These are phyloP conservation scores for Andrena bucephala DNA, from an alignment of 2,888 invertebrate genomes.

Conservation along the genomic window DNA sequence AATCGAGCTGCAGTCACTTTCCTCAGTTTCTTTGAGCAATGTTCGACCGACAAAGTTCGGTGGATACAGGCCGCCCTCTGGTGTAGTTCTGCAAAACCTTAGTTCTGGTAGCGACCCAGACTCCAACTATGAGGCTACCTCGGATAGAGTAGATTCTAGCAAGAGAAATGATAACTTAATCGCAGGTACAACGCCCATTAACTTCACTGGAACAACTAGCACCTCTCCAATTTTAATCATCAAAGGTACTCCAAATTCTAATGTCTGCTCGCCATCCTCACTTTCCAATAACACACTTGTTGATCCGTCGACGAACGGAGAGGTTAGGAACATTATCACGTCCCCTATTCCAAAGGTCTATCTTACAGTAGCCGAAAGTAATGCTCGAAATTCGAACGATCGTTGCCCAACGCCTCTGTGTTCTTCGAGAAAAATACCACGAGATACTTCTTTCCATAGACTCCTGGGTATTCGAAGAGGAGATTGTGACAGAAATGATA, in stretches of 20 bases:
- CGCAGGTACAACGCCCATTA: neutral
- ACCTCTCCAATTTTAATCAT: neutral
- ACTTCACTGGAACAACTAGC: neutral
- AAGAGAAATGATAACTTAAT: neutral
- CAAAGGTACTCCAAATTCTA: neutral
- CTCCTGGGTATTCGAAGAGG: neutral
- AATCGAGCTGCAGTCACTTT: constrained; percentile 27
- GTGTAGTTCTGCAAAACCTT: constrained; percentile 67
- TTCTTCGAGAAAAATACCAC: no score
- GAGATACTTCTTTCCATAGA: neutral
- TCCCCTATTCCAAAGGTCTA: neutral
- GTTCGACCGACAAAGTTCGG: constrained; percentile 51
- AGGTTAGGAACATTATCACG: neutral
- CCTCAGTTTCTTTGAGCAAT: constrained; percentile 21
- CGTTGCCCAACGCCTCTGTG: no score
- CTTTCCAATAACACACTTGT: neutral
- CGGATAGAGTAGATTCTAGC: neutral
- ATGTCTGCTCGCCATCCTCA: neutral
- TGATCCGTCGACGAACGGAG: neutral
- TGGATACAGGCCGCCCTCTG: constrained; percentile 55
- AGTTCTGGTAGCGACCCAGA: constrained; percentile 73
- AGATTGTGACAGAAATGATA: neutral
- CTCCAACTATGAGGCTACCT: constrained; percentile 27
- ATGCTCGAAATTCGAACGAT: no score
- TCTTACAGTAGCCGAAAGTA: no score